A percentile compares a stretch with the other conserved stretches of the same genome.
Conservation (phyloP, 2,888 invertebrate genomes). For the Athalia cordata region DNA sequence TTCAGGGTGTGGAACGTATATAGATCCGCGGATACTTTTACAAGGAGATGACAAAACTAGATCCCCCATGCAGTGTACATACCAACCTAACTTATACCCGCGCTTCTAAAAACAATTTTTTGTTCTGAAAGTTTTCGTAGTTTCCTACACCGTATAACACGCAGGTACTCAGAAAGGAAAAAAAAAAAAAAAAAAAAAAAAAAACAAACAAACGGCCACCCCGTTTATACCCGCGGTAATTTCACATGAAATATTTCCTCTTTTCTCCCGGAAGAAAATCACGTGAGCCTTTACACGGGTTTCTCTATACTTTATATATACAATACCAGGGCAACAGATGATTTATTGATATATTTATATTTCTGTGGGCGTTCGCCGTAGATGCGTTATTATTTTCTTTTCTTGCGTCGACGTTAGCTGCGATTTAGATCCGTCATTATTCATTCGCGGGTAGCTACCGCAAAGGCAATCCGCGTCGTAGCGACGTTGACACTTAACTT, state of each 20-base stretch:
- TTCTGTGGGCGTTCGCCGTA: conserved; percentile 16
- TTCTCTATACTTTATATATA: conserved; percentile 1
- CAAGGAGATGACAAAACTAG: conserved; percentile 12
- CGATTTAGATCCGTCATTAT: conserved; percentile 40
- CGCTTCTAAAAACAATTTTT: not conserved
- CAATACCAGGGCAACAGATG: not conserved
- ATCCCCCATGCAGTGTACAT: not conserved
- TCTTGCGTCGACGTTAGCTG: not conserved
- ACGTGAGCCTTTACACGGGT: not conserved
- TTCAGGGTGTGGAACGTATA: not conserved
- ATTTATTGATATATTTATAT: conserved; percentile 37
- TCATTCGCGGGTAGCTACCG: conserved; percentile 17
- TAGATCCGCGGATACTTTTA: not conserved
- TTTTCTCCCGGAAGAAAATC: not conserved
- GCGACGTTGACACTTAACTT: conserved; percentile 24
- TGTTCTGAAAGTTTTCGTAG: not conserved
- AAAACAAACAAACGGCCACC: too few species aligned
- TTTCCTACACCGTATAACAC: not conserved
- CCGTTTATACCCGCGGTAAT: not conserved
- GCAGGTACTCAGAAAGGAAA: too few species aligned
- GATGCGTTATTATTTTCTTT: conserved; percentile 17
- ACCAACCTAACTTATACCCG: not conserved
- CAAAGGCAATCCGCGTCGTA: not conserved
- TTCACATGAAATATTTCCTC: not conserved
- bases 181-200: too few species aligned